phyloP scores from a whole-genome alignment of 2,797 vertebrate species.

The Microctenopoma stevenorrisi region DNA sequence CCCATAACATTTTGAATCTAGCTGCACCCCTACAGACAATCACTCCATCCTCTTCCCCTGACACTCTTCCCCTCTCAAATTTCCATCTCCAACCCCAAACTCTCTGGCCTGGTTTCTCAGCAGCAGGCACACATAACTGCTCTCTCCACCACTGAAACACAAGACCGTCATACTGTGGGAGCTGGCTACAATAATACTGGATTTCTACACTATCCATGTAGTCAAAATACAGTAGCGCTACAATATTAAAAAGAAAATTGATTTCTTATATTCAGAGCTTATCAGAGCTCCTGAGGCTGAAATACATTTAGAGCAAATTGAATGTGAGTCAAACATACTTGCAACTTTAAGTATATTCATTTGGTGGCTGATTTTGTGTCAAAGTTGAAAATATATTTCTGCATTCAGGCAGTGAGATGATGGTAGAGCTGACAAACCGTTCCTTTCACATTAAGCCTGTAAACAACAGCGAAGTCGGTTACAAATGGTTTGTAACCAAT shows the following conservation, averaged over 20 bases:
- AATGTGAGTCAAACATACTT: constrained; percentile 4
- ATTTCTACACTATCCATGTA: constrained; percentile 47
- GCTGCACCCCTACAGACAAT: constrained; percentile 29
- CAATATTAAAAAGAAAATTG: constrained; percentile 40
- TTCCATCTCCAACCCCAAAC: constrained; percentile 35
- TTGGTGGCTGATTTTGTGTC: constrained; percentile 20
- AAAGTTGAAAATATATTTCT: constrained; percentile 21
- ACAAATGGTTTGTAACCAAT: background rate
- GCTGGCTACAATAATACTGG: constrained; percentile 60
- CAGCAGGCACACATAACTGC: constrained; percentile 18
- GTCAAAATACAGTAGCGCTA: constrained; percentile 61
- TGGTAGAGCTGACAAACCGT: constrained; percentile 26
- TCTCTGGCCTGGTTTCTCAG: constrained; percentile 51
- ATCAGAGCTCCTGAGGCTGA: constrained; percentile 27
- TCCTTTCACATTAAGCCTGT: background rate
- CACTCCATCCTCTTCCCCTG: constrained; percentile 63
- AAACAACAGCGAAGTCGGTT: constrained; percentile 8
- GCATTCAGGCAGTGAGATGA: constrained; percentile 30
- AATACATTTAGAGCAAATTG: constrained; percentile 40
- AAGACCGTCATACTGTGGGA: constrained; percentile 63
- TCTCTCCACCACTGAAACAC: constrained; percentile 45
- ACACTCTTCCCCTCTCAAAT: constrained; percentile 5
- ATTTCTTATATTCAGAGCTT: constrained; percentile 30
- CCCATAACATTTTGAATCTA: constrained; percentile 41
- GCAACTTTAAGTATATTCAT: background rate